A percentile compares a stretch with the other conserved stretches of the same genome.
Evolutionary conservation across 1,140 invertebrate species (phyloP).

Genomic region (Micrasema longulum): DNA sequence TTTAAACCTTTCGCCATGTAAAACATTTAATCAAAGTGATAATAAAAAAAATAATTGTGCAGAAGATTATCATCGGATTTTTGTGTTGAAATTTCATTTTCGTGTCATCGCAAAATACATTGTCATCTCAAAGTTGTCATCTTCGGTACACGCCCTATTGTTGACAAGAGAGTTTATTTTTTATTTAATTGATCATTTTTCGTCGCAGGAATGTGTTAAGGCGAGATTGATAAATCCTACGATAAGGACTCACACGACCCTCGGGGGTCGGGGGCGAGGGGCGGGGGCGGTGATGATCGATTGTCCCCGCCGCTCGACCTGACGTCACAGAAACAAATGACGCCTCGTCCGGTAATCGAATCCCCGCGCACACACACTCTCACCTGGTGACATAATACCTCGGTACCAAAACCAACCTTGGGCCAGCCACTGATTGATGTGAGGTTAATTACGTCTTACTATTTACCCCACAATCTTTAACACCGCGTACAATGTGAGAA

Average conservation of each 20-base stretch:
- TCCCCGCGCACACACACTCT: conserved; percentile 1
- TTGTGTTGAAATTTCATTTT: no score
- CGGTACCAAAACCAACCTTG: background rate
- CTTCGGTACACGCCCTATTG: background rate
- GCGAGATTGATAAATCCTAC: conserved; percentile 45
- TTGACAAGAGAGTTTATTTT: conserved; percentile 8
- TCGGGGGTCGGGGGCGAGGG: background rate
- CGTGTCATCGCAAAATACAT: background rate
- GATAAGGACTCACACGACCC: conserved; percentile 41
- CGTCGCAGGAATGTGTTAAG: conserved; percentile 42
- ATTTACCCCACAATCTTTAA: no score
- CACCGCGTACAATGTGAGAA: no score
- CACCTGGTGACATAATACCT: conserved; percentile 19
- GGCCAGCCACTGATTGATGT: background rate
- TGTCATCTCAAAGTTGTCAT: no score
- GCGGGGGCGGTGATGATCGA: conserved; percentile 41
- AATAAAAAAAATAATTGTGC: no score
- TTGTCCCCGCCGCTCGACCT: conserved; percentile 32
- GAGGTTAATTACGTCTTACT: no score
- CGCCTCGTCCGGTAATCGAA: conserved; percentile 50
- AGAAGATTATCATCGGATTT: no score
- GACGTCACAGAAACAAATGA: conserved; percentile 53
- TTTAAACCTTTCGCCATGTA: no score
- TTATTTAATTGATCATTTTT: conserved; percentile 42
- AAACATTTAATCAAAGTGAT: no score